Evolutionary conservation across 2,797 vertebrate species (phyloP).

Genomic region (Sebastiscus tertius): DNA sequence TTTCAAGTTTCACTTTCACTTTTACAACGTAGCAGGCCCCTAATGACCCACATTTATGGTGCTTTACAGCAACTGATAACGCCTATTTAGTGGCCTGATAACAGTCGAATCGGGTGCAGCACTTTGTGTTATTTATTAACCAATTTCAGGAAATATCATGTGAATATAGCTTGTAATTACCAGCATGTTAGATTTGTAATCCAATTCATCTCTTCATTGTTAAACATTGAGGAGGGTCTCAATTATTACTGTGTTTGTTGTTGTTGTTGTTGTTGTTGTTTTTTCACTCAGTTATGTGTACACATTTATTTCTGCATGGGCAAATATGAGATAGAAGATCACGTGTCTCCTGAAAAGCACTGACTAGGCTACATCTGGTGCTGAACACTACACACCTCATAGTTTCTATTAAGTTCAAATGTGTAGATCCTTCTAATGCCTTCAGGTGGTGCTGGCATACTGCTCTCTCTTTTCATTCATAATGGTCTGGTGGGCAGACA

Average conservation of each 20-base stretch:
- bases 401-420: neutral
- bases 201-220: neutral
- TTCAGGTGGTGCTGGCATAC: constrained; percentile 65
- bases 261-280: neutral
- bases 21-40: no score
- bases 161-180: neutral
- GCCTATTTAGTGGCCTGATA: no score
- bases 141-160: neutral
- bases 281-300: neutral
- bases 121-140: neutral
- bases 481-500: constrained; percentile 20
- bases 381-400: neutral
- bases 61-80: neutral
- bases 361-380: neutral
- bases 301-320: neutral
- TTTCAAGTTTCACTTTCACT: no score
- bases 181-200: neutral
- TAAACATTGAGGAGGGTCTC: neutral
- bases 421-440: constrained; percentile 42
- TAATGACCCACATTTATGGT: neutral
- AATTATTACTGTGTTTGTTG: neutral
- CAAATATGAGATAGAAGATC: neutral
- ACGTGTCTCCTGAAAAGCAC: neutral
- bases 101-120: no score
- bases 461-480: constrained; percentile 6